Conservation (phyloP, 2,797 vertebrate species). For the Halcyon chelicuti region DNA sequence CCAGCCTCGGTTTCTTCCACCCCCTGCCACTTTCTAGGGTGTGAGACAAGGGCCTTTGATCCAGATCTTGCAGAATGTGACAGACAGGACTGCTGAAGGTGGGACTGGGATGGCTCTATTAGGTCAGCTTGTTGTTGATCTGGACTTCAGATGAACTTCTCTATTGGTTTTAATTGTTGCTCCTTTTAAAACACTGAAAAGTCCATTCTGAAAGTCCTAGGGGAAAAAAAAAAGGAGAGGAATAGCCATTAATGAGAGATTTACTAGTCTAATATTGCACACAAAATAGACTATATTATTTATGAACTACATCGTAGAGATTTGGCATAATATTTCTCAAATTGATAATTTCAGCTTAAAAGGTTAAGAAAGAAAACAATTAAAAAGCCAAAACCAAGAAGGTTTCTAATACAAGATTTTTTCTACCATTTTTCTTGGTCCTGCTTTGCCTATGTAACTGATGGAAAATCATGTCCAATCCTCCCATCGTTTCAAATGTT, state of each 20-base stretch:
- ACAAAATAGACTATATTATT: neutral
- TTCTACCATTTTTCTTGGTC: neutral
- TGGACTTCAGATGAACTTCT: neutral
- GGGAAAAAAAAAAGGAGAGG: neutral
- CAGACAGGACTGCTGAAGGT: neutral
- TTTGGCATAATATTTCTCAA: neutral
- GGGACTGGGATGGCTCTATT: neutral
- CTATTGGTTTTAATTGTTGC: neutral
- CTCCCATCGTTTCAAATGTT: neutral
- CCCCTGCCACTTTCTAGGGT: neutral
- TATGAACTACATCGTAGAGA: neutral
- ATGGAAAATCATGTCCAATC: neutral
- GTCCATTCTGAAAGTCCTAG: neutral
- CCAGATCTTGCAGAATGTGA: neutral
- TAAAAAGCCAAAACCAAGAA: neutral
- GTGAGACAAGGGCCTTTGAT: neutral
- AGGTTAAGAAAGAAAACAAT: neutral
- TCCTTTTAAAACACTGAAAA: slow-evolving; percentile 25
- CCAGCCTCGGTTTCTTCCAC: neutral
- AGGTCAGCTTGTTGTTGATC: neutral
- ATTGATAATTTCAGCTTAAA: neutral
- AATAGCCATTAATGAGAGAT: neutral
- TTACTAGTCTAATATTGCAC: neutral
- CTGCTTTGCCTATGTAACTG: fast-evolving
- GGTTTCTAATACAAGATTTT: neutral